Conservation (phyloP, 2,797 vertebrate genomes). For the Acipenser transmontanus region DNA sequence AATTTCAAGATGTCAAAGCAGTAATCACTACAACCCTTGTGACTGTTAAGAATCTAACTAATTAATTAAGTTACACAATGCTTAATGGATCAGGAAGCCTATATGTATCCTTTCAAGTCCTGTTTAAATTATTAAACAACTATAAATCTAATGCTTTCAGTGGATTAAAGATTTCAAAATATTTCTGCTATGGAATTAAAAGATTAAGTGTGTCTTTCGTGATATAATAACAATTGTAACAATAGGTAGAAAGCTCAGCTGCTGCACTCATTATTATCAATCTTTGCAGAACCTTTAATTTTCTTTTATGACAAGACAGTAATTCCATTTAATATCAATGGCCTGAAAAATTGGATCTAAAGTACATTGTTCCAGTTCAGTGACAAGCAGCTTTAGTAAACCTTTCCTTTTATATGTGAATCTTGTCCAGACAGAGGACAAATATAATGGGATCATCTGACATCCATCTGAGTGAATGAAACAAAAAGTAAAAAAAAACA, state of each 20-base stretch:
- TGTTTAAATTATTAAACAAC: neutral
- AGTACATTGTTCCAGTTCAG: slow-evolving; percentile 28
- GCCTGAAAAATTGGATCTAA: slow-evolving; percentile 19
- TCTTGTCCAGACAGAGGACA: slow-evolving; percentile 22
- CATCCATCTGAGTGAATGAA: too few species aligned
- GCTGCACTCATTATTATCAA: slow-evolving; percentile 21
- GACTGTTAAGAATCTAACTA: neutral
- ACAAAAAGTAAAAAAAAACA: too few species aligned
- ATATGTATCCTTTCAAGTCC: too few species aligned
- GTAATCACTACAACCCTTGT: too few species aligned
- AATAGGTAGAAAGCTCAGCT: neutral
- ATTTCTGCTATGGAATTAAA: neutral
- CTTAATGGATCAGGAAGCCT: neutral
- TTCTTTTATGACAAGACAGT: slow-evolving; percentile 28
- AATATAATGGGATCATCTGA: too few species aligned
- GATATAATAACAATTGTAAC: neutral
- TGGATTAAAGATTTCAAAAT: slow-evolving; percentile 8
- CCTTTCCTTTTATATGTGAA: slow-evolving; percentile 11
- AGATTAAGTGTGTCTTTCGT: neutral
- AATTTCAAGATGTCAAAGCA: too few species aligned
- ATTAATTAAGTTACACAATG: neutral
- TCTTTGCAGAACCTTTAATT: slow-evolving; percentile 20
- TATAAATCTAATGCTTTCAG: neutral
- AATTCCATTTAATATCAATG: slow-evolving; percentile 33
- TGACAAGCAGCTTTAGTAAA: slow-evolving; percentile 18